Evolutionary conservation across 2,113 vertebrate species (phyloP).

Genomic region (Rhea americana): DNA sequence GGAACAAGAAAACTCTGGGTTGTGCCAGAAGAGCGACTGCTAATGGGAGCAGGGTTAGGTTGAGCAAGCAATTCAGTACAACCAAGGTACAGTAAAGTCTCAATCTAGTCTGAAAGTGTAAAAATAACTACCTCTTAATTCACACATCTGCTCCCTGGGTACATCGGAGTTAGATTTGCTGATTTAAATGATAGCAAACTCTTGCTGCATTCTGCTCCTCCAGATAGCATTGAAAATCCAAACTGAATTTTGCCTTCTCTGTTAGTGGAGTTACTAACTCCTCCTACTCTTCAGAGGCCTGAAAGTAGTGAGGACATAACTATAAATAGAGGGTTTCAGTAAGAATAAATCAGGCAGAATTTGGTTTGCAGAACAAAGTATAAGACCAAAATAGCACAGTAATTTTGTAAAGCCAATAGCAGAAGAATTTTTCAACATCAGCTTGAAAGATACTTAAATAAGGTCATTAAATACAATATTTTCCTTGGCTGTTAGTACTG

Average conservation of each 20-base stretch:
- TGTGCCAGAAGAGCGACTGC: constrained; percentile 82
- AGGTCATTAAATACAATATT: not conserved
- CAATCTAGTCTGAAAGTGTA: not conserved
- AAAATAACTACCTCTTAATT: not conserved
- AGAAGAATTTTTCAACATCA: constrained; percentile 20
- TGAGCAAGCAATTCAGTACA: constrained; percentile 91
- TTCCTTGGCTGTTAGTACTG: not conserved
- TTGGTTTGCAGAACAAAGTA: not conserved
- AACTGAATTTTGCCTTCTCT: not conserved
- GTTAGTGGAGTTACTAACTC: not conserved
- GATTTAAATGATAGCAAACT: not conserved
- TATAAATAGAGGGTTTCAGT: constrained; percentile 14
- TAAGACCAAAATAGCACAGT: constrained; percentile 34
- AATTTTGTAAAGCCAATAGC: constrained; percentile 23
- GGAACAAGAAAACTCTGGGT: constrained; percentile 90
- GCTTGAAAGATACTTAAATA: constrained; percentile 17
- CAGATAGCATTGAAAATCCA: not conserved
- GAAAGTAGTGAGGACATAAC: not conserved
- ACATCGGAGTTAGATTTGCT: not conserved
- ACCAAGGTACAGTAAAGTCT: constrained; percentile 84
- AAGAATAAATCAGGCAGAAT: constrained; percentile 13
- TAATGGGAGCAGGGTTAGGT: constrained; percentile 65
- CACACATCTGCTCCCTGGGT: not conserved
- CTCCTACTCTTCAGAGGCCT: not conserved
- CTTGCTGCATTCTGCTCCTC: not conserved